phyloP scores from a whole-genome alignment of 2,888 invertebrate species.

The Drosophila austrosaltans region DNA sequence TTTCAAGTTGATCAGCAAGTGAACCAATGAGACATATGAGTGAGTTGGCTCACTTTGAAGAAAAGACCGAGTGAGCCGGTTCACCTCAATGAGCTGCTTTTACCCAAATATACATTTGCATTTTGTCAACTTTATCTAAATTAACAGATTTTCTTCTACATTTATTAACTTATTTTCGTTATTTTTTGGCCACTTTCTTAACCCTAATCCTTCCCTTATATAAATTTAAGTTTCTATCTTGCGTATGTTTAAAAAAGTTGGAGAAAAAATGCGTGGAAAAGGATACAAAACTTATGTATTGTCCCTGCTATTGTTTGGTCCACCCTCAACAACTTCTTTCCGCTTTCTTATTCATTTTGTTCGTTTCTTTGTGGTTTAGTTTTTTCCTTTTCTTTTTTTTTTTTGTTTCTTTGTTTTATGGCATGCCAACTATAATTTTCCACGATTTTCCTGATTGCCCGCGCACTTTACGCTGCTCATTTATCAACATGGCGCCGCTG shows the following conservation, averaged over 20 bases:
- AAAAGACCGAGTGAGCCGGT: no score
- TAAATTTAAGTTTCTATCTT: background rate
- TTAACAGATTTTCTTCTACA: background rate
- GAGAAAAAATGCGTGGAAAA: constrained; percentile 18
- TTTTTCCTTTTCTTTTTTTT: constrained; percentile 15
- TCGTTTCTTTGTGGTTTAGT: constrained; percentile 20
- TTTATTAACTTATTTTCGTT: constrained; percentile 20
- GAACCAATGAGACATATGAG: no score
- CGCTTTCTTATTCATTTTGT: constrained; percentile 13
- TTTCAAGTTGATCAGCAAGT: no score
- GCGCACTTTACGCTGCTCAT: constrained; percentile 63
- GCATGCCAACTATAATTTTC: constrained; percentile 71
- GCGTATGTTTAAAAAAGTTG: constrained; percentile 35
- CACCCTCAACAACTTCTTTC: background rate
- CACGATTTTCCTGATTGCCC: constrained; percentile 73
- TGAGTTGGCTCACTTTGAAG: no score
- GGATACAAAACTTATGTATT: constrained; percentile 39
- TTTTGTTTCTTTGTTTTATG: constrained; percentile 50
- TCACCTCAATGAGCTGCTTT: no score
- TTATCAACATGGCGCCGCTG: constrained; percentile 58
- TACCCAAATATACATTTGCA: no score
- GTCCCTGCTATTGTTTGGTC: constrained; percentile 42
- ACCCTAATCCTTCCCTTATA: constrained; percentile 14
- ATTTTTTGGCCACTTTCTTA: constrained; percentile 7
- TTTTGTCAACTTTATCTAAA: background rate